These are phyloP conservation scores for Lagopus leucura DNA, from an alignment of 2,113 vertebrate species.

Conservation along the genomic window DNA sequence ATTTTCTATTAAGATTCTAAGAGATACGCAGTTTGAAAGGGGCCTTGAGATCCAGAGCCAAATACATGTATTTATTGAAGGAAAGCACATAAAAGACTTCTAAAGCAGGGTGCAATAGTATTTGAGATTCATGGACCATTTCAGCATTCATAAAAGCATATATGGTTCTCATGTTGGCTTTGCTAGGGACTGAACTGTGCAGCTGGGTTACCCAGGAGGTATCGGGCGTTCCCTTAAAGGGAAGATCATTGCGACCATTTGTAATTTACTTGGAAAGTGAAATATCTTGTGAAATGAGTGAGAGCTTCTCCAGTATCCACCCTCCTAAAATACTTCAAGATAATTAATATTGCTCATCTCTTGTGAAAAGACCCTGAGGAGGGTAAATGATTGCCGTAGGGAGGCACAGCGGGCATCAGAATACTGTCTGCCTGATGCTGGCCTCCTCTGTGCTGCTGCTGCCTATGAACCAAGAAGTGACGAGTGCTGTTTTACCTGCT, in stretches of 20 bases:
- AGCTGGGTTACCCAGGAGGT: not conserved
- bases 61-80: conserved; percentile 66
- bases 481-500: not conserved
- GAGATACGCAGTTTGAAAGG: not conserved
- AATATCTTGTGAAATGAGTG: not conserved
- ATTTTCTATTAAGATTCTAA: conserved; percentile 47
- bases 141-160: conserved; percentile 16
- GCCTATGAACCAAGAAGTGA: conserved; percentile 1
- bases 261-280: conserved; percentile 8
- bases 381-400: conserved; percentile 6
- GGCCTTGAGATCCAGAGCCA: conserved; percentile 11
- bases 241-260: not conserved
- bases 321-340: not conserved
- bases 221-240: not conserved
- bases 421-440: not conserved
- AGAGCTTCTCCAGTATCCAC: not conserved
- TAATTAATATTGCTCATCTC: not conserved
- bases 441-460: not conserved
- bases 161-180: not conserved
- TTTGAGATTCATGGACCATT: conserved; percentile 56
- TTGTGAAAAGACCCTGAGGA: not conserved
- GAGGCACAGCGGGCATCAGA: not conserved
- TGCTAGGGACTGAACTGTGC: not conserved
- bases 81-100: conserved; percentile 71
- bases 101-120: conserved; percentile 52